Conservation (phyloP, 2,888 invertebrate species). For the Chorisops tibialis region DNA sequence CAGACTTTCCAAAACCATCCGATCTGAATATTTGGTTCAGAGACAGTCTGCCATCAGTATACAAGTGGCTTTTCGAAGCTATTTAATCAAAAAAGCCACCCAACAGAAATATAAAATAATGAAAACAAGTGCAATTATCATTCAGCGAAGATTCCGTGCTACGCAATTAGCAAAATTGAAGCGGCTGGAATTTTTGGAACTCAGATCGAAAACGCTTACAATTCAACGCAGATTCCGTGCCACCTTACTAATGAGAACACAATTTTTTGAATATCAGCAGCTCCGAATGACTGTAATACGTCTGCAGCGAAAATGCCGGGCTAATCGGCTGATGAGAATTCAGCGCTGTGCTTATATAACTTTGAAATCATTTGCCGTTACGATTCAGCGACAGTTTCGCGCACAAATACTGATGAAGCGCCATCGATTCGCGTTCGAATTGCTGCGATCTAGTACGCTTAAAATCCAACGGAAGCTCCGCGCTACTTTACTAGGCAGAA, state of each 20-base stretch:
- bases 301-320: slow-evolving; percentile 44
- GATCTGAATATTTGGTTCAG: slow-evolving; percentile 38
- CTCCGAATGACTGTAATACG: neutral
- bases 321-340: slow-evolving; percentile 41
- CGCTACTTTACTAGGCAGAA: slow-evolving; percentile 42
- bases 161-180: slow-evolving; percentile 34
- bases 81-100: slow-evolving; percentile 38
- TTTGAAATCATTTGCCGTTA: slow-evolving; percentile 33
- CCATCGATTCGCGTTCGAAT: neutral
- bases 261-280: slow-evolving; percentile 3
- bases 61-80: slow-evolving; percentile 39
- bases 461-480: slow-evolving; percentile 45
- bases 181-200: slow-evolving; percentile 37
- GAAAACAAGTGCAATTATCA: slow-evolving; percentile 31
- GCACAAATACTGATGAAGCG: slow-evolving; percentile 32
- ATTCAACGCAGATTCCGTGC: slow-evolving; percentile 40
- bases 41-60: slow-evolving; percentile 36
- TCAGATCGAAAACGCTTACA: slow-evolving; percentile 32
- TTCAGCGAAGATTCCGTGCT: slow-evolving; percentile 40
- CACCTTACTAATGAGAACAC: slow-evolving; percentile 22
- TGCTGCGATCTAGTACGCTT: slow-evolving; percentile 27
- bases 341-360: slow-evolving; percentile 36
- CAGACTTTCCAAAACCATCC: slow-evolving; percentile 35
- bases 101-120: slow-evolving; percentile 36
- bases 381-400: slow-evolving; percentile 2